Evolutionary conservation across 2,113 vertebrate genomes (phyloP).

Genomic region (Corythoichthys haematopterus): DNA sequence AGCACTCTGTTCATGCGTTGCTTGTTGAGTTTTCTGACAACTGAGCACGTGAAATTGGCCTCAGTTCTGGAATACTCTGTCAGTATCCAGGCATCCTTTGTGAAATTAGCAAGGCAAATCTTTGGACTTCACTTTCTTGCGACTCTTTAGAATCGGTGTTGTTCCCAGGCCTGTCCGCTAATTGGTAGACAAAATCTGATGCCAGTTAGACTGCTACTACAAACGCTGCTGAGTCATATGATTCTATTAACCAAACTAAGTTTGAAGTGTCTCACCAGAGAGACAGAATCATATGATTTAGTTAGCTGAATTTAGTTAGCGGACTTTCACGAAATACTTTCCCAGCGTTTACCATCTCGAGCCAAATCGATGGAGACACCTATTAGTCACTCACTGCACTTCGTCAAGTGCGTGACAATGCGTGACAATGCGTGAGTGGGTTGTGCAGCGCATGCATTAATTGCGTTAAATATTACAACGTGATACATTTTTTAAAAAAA

Average conservation of each 20-base stretch:
- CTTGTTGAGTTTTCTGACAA: not conserved
- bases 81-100: slow-evolving; percentile 4
- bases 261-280: not conserved
- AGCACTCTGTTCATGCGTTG: not conserved
- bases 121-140: not conserved
- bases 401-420: too few relatives aligned
- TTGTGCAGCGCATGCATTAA: too few relatives aligned
- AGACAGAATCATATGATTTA: not conserved
- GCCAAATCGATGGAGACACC: too few relatives aligned
- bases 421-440: too few relatives aligned
- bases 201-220: not conserved
- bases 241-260: not conserved
- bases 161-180: not conserved
- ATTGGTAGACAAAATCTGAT: not conserved
- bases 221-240: not conserved
- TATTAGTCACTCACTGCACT: too few relatives aligned
- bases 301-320: not conserved
- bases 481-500: too few relatives aligned
- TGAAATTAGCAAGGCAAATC: not conserved
- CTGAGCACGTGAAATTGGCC: not conserved
- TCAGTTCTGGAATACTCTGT: slow-evolving; percentile 12
- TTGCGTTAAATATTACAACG: too few relatives aligned
- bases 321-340: not conserved
- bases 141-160: not conserved
- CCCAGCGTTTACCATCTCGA: too few relatives aligned